Evolutionary conservation across 2,797 vertebrate species (phyloP), one percentile per base, ranked within the genome.

Genomic region (Hyperoplus immaculatus): DNA sequence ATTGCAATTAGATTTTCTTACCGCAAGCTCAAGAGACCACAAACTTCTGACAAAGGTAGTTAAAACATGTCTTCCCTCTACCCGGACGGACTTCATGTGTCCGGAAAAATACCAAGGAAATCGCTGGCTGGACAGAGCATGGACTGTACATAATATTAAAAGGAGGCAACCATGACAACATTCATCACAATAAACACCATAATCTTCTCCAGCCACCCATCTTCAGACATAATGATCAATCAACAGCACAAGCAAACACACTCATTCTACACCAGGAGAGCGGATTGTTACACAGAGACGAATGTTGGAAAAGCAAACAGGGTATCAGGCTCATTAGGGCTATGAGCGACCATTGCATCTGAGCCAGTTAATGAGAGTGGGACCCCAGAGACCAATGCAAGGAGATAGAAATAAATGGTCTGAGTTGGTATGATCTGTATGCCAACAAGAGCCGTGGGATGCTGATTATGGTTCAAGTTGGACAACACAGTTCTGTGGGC

Each of bases 1-100:
- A 53, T 57, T n/a, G 72, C 69, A 84, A 85, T 87, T 83, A 64
- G 45, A 84, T 80, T 83, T 73, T 80, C 42, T 72, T 63, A 61
- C 69, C 2, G 55, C 41, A 16, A 80, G 29, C 54, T 78, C 46
- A 63, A 41, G 54, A 41, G 54, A 61, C 43, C 77, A 58, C 16
- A 65, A 68, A 81, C 67, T 58, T 13, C 49, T 61, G 18, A 78
- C 64, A 71, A 53, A 81, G 77, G 63, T 50, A 41, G 81, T 80
- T 81, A 45, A 74, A 78, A 76, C 45, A 60, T 63, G n/a, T 61
- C 9, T 57, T 45, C 3, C 3, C 9, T 49, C 53, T n/a, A 74
- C 56, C 72, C 13, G 50, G 0, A 29, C 18, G 11, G 13, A 72
- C 29, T 21, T 68, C 55, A 70, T 69, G 5, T 36, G 36, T 64